Conservation (phyloP, 1,140 invertebrate species). For the Asobara japonica region DNA sequence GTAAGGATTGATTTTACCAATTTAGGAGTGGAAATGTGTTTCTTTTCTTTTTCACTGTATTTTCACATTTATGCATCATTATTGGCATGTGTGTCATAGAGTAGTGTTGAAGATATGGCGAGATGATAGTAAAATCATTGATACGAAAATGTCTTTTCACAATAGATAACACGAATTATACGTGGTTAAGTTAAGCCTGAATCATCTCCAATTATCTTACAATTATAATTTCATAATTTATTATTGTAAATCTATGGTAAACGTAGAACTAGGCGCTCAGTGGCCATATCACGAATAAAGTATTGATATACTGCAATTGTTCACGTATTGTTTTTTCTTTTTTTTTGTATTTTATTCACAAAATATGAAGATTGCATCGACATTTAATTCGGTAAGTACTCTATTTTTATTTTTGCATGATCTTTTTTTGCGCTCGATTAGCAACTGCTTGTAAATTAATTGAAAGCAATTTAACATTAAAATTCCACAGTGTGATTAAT, state of each 20-base stretch:
- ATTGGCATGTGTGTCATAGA: neutral
- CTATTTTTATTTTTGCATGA: neutral
- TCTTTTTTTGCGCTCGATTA: too few relatives aligned
- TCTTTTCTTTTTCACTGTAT: neutral
- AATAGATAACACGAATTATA: neutral
- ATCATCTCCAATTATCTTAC: neutral
- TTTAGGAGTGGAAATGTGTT: neutral
- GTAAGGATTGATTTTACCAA: neutral
- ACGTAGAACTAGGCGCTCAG: neutral
- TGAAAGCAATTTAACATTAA: neutral
- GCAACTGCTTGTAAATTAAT: neutral
- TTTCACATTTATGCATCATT: conserved; percentile 10
- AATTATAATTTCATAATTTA: neutral
- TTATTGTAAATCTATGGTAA: neutral
- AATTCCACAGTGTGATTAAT: too few relatives aligned
- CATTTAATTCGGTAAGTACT: neutral
- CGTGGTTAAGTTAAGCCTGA: neutral
- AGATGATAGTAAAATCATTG: neutral
- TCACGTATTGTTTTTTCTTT: too few relatives aligned
- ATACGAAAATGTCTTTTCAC: neutral
- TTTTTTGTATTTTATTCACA: neutral
- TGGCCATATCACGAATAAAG: neutral
- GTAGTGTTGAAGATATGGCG: neutral
- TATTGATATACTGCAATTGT: conserved; percentile 7
- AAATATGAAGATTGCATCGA: neutral